Evolutionary conservation across 2,797 vertebrate genomes (phyloP), one percentile per base, ranked within the genome.

Genomic region (Acanthurus leucopareius): DNA sequence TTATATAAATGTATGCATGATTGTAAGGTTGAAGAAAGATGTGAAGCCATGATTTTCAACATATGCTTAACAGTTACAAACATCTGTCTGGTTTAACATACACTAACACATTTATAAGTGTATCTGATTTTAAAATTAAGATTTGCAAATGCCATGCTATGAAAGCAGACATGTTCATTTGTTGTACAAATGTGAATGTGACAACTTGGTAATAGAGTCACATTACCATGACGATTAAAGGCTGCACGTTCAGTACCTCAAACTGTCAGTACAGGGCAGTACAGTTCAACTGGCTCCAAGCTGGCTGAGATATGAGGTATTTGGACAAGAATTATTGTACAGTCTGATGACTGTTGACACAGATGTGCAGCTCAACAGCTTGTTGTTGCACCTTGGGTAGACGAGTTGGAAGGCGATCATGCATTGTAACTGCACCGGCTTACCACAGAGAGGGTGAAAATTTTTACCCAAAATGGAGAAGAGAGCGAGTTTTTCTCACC

Each of bases 241-340:
- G 48, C 19, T 65, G 54, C 45, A 49, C 13, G 4, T 45, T 75
- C 76, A 79, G 67, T 77, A 66, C 85, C 80, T 77, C 49, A 6
- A 40, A 38, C 63, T 75, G 85, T 86, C 86, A 75, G 79, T 61
- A 81, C 75, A 77, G 83, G 87, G 82, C 91, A 83, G 79, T 22
- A 35, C 70, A 86, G 67, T 87, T 86, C 86, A 87, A 47, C 60
- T 53, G 69, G 52, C 75, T 75, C 35, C 8, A 19, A 13, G 57
- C 63, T 53, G 48, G 7, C 75, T 73, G 48, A 63, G 44, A 63
- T 62, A 56, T 42, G 22, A 77, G 35, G 17, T 35, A 53, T 75
- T 45, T 65, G 56, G 61, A 40, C 10, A 32, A 45, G 57, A 79
- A 62, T 74, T 47, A 83, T 38, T 61, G 45, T 52, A 64, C 57